Evolutionary conservation across 2,888 invertebrate genomes (phyloP), one percentile per base, ranked within the genome.

Genomic region (Xestia xanthographa): DNA sequence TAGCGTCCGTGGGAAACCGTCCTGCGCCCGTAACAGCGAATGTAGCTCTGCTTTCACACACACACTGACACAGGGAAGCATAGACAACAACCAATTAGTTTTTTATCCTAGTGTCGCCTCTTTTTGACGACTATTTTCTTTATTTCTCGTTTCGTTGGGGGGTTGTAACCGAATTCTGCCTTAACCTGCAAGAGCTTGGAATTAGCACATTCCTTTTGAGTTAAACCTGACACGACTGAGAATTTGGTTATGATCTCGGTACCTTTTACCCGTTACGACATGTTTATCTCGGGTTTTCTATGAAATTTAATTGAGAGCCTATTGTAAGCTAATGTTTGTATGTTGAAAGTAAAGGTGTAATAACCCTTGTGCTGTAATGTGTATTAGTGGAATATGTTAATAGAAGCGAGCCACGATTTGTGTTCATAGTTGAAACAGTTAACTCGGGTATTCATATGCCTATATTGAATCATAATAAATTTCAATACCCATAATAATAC

Each of bases 41-140:
- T 95, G 92, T 93, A 96, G 94, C 96, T 96, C 96, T 96, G 96
- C 96, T 96, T 96, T 96, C 96, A 96, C 96, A 96, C 96, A 96
- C 96, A 96, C 96, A 96, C 96, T 92, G 90, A 94, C 95, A 95
- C 94, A 92, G 89, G 92, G 92, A 93, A 95, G 93, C 94, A 92
- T 94, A 95, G 93, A 92, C 92, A 91, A 92, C 90, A 91, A 93
- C 90, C 90, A 90, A 93, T 90, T 94, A 92, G 90, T 91, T 92
- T 90, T 91, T 91, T 92, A 90, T 87, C 87, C 86, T 91, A 93
- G 92, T 90, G 91, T 91, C 92, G 90, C 87, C 89, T 89, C 86
- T 91, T 92, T 90, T 90, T 86, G 90, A 91, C 90, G 89, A 89
- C 87, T 84, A 75, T 87, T 89, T 89, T 90, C 84, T 90, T 89